Evolutionary conservation across 2,113 vertebrate genomes (phyloP), one percentile per base, ranked within the genome.

Genomic region (Geococcyx californianus): DNA sequence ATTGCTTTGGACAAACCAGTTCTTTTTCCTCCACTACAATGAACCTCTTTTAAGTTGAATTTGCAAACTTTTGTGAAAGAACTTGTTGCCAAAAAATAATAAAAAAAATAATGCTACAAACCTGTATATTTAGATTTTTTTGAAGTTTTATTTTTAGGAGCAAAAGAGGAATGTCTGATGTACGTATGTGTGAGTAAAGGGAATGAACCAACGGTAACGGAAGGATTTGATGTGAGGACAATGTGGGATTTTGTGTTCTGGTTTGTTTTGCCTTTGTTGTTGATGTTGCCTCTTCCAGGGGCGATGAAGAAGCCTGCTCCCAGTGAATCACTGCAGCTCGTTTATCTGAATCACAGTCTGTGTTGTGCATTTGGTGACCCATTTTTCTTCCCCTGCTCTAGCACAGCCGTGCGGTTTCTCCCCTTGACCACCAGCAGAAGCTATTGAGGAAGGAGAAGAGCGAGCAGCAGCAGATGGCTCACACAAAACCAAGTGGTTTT

Each of bases 401-500:
- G 24, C 4, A 7, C 64, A 78, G 69, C 66, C 4, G 0, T 31
- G 52, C 1, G 31, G 81, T 38, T 95, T 89, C 18, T 55, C 13
- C 56, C 15, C 14, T 38, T 15, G 63, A 3, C 26, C 3, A 5
- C 33, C 64, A 11, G 59, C 89, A 74, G 81, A 58, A 73, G 20
- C 51, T 8, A 2, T 10, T n/a, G 75, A 7, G 59, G 38, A 80
- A 83, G 70, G 36, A 94, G 67, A 77, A 83, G 56, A n/a, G 33
- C 4, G 3, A 66, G 54, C 49, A 16, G 44, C 51, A 26, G 44
- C 12, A 10, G 67, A 16, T 36, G 45, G 21, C 28, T 56, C 6
- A 0, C 44, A 16, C 1, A n/a, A 54, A 66, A 36, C 24, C 2
- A 0, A 31, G 13, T 2, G 0, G 7, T 16, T 31, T 29, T 14